A percentile compares a stretch with the other conserved stretches of the same genome.
phyloP scores from a whole-genome alignment of 2,888 invertebrate species.

The Sarcophaga carnaria region DNA sequence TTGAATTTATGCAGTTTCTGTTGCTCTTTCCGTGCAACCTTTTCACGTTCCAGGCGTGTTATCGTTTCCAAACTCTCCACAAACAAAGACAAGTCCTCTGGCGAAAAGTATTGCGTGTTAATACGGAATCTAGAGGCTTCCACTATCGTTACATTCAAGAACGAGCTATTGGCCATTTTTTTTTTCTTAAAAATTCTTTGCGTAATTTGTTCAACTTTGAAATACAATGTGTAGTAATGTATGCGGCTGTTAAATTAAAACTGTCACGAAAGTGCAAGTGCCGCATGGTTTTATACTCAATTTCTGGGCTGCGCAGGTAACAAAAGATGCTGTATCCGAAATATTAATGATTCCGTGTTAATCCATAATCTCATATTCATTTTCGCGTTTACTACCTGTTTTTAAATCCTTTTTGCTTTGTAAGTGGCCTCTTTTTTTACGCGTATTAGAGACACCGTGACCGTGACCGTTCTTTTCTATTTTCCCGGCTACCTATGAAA shows the following conservation, averaged over 20 bases:
- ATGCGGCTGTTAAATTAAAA: conserved; percentile 33
- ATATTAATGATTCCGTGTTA: conserved; percentile 2
- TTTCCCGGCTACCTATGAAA: too few species aligned
- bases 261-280: conserved; percentile 38
- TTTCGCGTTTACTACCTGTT: conserved; percentile 21
- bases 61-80: conserved; percentile 76
- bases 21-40: conserved; percentile 36
- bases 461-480: too few species aligned
- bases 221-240: not conserved
- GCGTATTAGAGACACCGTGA: too few species aligned
- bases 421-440: conserved; percentile 12
- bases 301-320: conserved; percentile 26
- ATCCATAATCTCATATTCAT: conserved; percentile 16
- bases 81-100: conserved; percentile 73
- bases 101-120: conserved; percentile 61
- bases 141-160: conserved; percentile 21
- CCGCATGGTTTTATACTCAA: conserved; percentile 44
- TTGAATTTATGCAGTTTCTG: not conserved
- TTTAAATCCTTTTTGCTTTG: conserved; percentile 31
- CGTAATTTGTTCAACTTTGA: not conserved
- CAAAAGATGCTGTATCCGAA: not conserved
- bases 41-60: conserved; percentile 71
- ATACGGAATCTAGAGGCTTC: conserved; percentile 60
- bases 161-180: conserved; percentile 47
- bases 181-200: not conserved